Percentiles rank a stretch among this genome's conserved stretches.
phyloP scores from a whole-genome alignment of 2,888 invertebrate genomes.

The Limnephilus auricula region DNA sequence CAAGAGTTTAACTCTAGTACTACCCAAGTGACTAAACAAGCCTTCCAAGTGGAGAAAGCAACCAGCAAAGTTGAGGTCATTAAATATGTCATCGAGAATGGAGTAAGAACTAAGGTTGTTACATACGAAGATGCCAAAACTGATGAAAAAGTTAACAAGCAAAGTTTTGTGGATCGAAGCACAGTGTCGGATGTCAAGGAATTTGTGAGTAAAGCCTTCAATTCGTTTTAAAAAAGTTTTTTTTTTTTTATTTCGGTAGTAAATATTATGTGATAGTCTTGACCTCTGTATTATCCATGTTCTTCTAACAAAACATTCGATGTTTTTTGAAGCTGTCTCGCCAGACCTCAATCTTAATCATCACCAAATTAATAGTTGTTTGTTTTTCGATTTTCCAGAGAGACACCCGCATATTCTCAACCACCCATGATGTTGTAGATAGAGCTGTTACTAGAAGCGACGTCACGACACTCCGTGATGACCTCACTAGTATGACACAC shows the following conservation, averaged over 20 bases:
- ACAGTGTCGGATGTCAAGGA: conserved; percentile 76
- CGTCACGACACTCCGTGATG: conserved; percentile 73
- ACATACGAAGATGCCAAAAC: conserved; percentile 77
- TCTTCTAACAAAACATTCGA: neutral
- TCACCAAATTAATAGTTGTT: neutral
- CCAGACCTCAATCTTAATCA: neutral
- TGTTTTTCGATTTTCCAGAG: conserved; percentile 46
- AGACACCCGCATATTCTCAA: conserved; percentile 75
- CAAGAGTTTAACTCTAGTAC: conserved; percentile 69
- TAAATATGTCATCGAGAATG: conserved; percentile 75
- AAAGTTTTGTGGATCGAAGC: conserved; percentile 77
- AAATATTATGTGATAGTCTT: neutral
- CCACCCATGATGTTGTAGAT: conserved; percentile 66
- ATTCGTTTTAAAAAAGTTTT: neutral
- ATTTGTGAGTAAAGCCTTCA: conserved; percentile 72
- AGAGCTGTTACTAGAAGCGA: conserved; percentile 67
- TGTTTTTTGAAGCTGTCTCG: neutral
- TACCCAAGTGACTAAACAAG: conserved; percentile 73
- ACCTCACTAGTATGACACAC: conserved; percentile 69
- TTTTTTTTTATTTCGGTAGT: too few relatives aligned
- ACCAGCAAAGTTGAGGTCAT: conserved; percentile 77
- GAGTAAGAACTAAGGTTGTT: conserved; percentile 75
- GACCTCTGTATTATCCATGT: too few relatives aligned
- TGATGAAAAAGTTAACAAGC: conserved; percentile 76
- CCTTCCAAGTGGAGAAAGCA: conserved; percentile 75